These are phyloP conservation scores for Rhinella marina DNA, from an alignment of 2,797 vertebrate genomes.

Conservation along the genomic window DNA sequence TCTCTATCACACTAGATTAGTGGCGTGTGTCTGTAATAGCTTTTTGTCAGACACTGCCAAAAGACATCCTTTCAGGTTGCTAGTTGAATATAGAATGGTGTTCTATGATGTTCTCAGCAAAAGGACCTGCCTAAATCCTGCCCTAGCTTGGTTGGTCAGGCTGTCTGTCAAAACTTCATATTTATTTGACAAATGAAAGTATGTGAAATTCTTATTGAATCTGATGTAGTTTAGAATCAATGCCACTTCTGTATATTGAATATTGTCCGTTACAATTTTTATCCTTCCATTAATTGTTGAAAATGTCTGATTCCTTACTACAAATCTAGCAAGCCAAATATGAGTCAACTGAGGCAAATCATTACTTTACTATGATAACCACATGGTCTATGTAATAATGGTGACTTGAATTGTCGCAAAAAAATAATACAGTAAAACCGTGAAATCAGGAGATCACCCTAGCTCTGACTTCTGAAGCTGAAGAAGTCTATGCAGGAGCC, in stretches of 20 bases:
- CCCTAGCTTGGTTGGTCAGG: no score
- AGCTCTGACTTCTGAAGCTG: background rate
- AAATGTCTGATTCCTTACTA: background rate
- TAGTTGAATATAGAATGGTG: no score
- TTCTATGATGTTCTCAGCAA: no score
- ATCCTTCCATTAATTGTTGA: slow-evolving; percentile 8
- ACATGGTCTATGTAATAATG: background rate
- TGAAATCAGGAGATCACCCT: background rate
- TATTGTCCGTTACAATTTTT: background rate
- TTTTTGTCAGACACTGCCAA: no score
- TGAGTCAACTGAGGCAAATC: slow-evolving; percentile 18
- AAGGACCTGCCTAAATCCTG: no score
- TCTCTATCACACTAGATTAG: no score
- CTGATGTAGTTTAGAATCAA: no score
- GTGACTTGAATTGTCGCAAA: background rate
- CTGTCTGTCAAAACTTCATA: no score
- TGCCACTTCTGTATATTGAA: background rate
- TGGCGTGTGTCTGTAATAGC: no score
- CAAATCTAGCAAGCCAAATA: slow-evolving; percentile 4
- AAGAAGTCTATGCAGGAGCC: background rate
- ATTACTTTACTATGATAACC: background rate
- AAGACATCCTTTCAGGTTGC: no score
- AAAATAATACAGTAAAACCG: background rate
- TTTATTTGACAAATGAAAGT: no score
- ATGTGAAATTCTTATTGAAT: no score